A percentile compares a stretch with the other conserved stretches of the same genome.
phyloP scores from a whole-genome alignment of 1,140 invertebrate genomes.

The Calliphora vicina region DNA sequence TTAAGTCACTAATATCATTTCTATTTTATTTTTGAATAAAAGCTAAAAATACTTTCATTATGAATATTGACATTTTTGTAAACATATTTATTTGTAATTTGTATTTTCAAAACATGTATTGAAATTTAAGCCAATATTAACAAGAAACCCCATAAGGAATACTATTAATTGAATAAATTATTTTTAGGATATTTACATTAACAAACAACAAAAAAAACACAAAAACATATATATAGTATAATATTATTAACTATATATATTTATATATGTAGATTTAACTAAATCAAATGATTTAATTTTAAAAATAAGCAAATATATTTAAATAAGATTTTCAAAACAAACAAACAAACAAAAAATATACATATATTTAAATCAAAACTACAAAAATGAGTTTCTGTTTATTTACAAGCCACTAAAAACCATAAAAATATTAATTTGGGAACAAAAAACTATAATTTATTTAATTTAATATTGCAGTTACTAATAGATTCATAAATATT shows the following conservation, averaged over 20 bases:
- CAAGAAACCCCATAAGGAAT: not conserved
- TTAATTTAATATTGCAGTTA: not conserved
- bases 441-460: not conserved
- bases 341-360: not conserved
- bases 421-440: slow-evolving; percentile 20
- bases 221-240: not conserved
- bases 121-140: not conserved
- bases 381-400: not conserved
- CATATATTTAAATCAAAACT: not conserved
- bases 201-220: not conserved
- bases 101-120: not conserved
- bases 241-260: not conserved
- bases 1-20: not conserved
- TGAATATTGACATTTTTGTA: not conserved
- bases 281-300: not conserved
- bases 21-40: not conserved
- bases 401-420: slow-evolving; percentile 3
- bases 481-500: not conserved
- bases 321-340: not conserved
- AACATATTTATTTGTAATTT: not conserved
- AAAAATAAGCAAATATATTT: not conserved
- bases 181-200: slow-evolving; percentile 1
- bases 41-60: too few species aligned
- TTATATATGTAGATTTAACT: not conserved
- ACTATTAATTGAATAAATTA: not conserved